Conservation (phyloP, 1,140 invertebrate species). For the Neodiprion pinetum region DNA sequence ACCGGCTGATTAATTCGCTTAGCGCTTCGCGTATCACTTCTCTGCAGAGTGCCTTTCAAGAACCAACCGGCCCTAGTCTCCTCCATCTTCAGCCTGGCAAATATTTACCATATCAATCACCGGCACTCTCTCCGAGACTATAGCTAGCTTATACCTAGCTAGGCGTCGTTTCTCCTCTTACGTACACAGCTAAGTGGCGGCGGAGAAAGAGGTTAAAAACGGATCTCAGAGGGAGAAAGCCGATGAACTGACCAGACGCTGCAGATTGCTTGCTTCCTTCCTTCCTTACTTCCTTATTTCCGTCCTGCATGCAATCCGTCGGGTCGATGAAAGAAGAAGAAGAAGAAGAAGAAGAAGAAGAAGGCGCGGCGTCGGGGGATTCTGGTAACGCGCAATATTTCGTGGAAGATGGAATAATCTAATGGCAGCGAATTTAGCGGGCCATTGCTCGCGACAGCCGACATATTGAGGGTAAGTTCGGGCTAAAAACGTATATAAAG, state of each 20-base stretch:
- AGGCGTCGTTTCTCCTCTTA: neutral
- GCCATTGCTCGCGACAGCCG: slow-evolving; percentile 1
- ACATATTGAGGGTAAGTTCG: slow-evolving; percentile 2
- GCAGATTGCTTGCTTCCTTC: no score
- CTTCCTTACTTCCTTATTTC: no score
- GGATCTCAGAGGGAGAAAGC: no score
- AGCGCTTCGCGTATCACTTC: slow-evolving; percentile 4
- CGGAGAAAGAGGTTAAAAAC: neutral
- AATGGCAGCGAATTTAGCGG: slow-evolving; percentile 6
- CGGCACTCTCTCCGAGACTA: neutral
- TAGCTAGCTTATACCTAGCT: neutral
- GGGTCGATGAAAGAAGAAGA: no score
- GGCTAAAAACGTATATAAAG: neutral
- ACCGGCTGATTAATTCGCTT: slow-evolving; percentile 4
- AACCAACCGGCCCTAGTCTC: neutral
- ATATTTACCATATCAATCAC: slow-evolving; percentile 7
- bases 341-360: neutral
- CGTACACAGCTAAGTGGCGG: neutral
- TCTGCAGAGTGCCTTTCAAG: neutral
- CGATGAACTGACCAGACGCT: no score
- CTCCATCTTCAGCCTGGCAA: neutral
- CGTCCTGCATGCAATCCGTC: no score
- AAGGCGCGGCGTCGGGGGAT: neutral
- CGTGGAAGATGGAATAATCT: neutral
- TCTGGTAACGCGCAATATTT: slow-evolving; percentile 4